A percentile compares a stretch with the other conserved stretches of the same genome.
phyloP scores from a whole-genome alignment of 2,888 invertebrate genomes.

The Acanthosoma haemorrhoidale region DNA sequence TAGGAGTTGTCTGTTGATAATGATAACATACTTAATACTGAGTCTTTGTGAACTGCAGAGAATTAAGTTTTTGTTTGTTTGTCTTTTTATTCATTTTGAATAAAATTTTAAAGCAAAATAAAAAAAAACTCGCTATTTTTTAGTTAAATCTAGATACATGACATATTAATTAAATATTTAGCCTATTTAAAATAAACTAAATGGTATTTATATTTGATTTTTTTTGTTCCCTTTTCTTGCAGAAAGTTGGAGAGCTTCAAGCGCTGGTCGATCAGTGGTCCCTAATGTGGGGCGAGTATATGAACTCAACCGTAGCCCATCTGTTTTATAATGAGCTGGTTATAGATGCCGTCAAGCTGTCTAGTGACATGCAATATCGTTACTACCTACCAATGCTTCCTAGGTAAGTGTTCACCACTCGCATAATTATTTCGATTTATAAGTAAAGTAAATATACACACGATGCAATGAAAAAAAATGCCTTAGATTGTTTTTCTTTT shows the following conservation, averaged over 20 bases:
- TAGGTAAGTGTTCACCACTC: slow-evolving; percentile 16
- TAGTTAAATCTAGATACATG: no score
- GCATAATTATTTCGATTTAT: background rate
- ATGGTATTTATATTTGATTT: background rate
- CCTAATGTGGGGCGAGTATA: slow-evolving; percentile 46
- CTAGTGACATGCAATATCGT: slow-evolving; percentile 30
- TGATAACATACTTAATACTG: no score
- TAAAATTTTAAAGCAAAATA: no score
- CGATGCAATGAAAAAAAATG: background rate
- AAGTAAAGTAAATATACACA: background rate
- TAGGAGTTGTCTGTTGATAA: no score
- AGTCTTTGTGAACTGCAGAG: no score
- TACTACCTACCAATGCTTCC: slow-evolving; percentile 33
- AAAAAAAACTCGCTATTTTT: no score
- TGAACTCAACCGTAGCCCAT: slow-evolving; percentile 42
- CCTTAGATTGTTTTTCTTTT: no score
- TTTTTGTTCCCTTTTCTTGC: slow-evolving; percentile 13
- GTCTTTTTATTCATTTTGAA: no score
- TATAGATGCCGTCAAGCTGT: slow-evolving; percentile 34
- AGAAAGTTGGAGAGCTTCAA: slow-evolving; percentile 48
- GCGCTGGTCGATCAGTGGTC: slow-evolving; percentile 47
- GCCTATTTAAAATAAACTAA: no score
- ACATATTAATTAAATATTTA: no score
- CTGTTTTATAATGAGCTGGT: slow-evolving; percentile 35
- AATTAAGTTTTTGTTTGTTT: no score